phyloP scores from a whole-genome alignment of 2,888 invertebrate genomes.

The Flabesymbios commensalis region DNA sequence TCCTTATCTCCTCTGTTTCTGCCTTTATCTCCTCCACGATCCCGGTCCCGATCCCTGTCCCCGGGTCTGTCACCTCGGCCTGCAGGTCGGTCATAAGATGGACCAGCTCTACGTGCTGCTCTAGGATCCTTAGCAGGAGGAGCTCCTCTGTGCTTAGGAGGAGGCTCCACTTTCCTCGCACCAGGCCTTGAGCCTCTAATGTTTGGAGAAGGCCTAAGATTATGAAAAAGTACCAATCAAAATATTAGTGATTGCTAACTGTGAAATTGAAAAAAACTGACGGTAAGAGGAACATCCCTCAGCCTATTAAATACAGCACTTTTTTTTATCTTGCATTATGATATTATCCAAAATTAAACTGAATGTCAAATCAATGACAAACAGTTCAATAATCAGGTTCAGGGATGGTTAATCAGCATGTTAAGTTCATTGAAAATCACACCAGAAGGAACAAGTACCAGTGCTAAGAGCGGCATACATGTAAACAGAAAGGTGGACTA shows the following conservation, averaged over 20 bases:
- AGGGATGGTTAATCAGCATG: too few relatives aligned
- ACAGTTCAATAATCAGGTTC: too few relatives aligned
- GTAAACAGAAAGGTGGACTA: too few relatives aligned
- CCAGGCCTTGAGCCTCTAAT: constrained; percentile 33
- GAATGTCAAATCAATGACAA: too few relatives aligned
- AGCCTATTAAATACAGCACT: too few relatives aligned
- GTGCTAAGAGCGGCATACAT: too few relatives aligned
- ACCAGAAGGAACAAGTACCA: too few relatives aligned
- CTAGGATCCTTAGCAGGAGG: neutral
- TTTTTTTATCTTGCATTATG: too few relatives aligned
- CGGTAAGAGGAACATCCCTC: neutral
- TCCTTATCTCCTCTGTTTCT: neutral
- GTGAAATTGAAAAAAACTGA: neutral
- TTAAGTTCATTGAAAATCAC: too few relatives aligned
- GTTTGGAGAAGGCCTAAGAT: constrained; percentile 50
- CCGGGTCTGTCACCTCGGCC: constrained; percentile 2
- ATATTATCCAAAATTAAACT: too few relatives aligned
- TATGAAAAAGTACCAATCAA: neutral
- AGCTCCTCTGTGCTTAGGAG: neutral
- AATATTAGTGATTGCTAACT: neutral
- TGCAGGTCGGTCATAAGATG: constrained; percentile 28
- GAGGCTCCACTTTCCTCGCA: constrained; percentile 22
- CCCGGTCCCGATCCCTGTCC: constrained; percentile 23
- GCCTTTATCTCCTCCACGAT: neutral
- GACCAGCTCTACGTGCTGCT: constrained; percentile 15